Base-by-base conservation (phyloP, 2,888 invertebrate species). In the Andrena trimmerana region DNA sequence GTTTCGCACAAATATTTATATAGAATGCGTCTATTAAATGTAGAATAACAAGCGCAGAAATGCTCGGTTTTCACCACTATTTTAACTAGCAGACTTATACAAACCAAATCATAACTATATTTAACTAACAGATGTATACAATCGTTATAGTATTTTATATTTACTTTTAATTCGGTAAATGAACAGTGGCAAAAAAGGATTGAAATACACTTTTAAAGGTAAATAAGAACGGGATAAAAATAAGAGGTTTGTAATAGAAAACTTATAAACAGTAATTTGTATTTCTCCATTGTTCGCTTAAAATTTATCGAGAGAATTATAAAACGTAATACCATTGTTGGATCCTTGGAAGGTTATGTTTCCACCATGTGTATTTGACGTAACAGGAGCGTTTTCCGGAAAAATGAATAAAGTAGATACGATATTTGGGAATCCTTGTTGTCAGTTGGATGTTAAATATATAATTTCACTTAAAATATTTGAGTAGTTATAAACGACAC, bases 311-410 rank as follows among this genome's bases (percentile, higher is more conserved):
- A 27, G 52, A 52, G 24, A 16, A 20, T 24, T 42, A 36, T 33
- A 24, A 50, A 50, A 27, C 59, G 50, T 13, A 48, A 2, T 83
- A 83, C 83, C 83, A 77, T 83, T 29, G 52, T 68, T 66, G 33
- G 16, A 42, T 29, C 2, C 16, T 16, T 29, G 27, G 8, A 27
- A 72, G 82, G 77, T 82, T 81, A 82, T 59, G 16, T 54, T 33
- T 68, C n/a, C 68, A 13, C 57, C 5, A 2, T n/a, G 13, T 24
- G 20, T 59, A 10, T 73, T 5, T 24, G 20, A 52, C 31, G 31
- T 42, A 57, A 27, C 20, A 3, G 36, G 2, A 52, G 24, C 63
- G 13, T 33, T 65, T 7, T 13, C 20, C 3, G 16, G 16, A 13
- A 1, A 62, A 36, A 6, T 29, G 2, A 7, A 36, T 24, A n/a